Evolutionary conservation across 2,797 vertebrate genomes (phyloP), one percentile per base, ranked within the genome.

Genomic region (Molossus alvarezi): DNA sequence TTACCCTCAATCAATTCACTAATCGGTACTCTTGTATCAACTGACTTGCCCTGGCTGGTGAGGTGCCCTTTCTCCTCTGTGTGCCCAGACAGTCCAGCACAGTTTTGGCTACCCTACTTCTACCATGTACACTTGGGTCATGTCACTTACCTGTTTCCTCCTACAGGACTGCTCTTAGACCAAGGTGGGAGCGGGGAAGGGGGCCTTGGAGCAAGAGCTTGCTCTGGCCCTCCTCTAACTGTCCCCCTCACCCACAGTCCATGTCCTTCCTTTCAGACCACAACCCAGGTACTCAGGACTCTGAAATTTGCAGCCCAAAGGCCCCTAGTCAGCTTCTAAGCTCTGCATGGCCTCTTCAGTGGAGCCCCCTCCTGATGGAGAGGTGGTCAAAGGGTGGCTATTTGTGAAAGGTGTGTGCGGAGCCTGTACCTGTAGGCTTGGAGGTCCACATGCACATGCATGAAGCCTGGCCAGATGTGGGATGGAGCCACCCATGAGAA

Each of bases 131-230:
- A 9, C 12, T 21, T n/a, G 53, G 6, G n/a, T 15, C 75, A 14
- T 48, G 65, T 48, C 77, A 55, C 79, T 73, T 64, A 71, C 41
- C 41, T 90, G 75, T 33, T 69, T 88, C n/a, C 45, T 92, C 62
- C 69, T 53, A 25, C 9, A 51, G 25, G 62, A 33, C 33, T 69
- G 55, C 53, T 75, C 88, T 77, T 13, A 75, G 76, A 69, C 18
- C 45, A 29, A 58, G 33, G 60, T 7, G 25, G 21, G 37, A 12
- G 9, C 15, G 2, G 27, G n/a, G n/a, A 13, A 45, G 12, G 13
- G 10, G 10, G 29, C 20, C 33, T 41, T 81, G 51, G 29, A 51
- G 15, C 33, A 14, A 82, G 2, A 6, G 29, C 41, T 53, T 65
- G 48, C 25, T 82, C 41, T 29, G 9, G 41, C 27, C 29, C 45